These are phyloP conservation scores for Hypotaenidia philippensis DNA, from an alignment of 2,797 vertebrate species.

Conservation along the genomic window DNA sequence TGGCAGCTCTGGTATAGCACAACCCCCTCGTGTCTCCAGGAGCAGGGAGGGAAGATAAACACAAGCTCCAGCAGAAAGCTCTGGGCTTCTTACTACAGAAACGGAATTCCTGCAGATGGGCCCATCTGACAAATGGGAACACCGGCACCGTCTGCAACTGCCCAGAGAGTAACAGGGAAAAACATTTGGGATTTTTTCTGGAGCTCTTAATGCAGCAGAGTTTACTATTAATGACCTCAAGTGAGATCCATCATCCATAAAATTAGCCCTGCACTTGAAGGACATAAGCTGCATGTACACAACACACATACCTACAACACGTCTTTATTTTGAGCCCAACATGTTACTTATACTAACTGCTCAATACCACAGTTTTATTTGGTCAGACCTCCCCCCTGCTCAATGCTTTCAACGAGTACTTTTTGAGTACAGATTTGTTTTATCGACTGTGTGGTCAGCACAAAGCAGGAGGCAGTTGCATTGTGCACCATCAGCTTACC, in stretches of 20 bases:
- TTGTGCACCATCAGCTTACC: not conserved
- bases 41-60: not conserved
- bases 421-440: not conserved
- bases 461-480: not conserved
- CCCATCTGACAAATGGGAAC: not conserved
- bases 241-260: not conserved
- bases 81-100: not conserved
- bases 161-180: not conserved
- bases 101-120: not conserved
- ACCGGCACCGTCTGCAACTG: not conserved
- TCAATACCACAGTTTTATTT: not conserved
- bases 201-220: not conserved
- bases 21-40: not conserved
- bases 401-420: slow-evolving; percentile 35
- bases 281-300: not conserved
- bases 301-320: not conserved
- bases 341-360: not conserved
- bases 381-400: not conserved
- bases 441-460: not conserved
- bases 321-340: not conserved
- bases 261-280: slow-evolving; percentile 3
- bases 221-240: not conserved
- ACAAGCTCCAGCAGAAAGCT: not conserved
- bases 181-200: not conserved
- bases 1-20: not conserved